Percentiles rank a stretch among this genome's conserved stretches.
These are phyloP conservation scores for Ecliptopera silaceata DNA, from an alignment of 2,888 invertebrate genomes.

Conservation along the genomic window DNA sequence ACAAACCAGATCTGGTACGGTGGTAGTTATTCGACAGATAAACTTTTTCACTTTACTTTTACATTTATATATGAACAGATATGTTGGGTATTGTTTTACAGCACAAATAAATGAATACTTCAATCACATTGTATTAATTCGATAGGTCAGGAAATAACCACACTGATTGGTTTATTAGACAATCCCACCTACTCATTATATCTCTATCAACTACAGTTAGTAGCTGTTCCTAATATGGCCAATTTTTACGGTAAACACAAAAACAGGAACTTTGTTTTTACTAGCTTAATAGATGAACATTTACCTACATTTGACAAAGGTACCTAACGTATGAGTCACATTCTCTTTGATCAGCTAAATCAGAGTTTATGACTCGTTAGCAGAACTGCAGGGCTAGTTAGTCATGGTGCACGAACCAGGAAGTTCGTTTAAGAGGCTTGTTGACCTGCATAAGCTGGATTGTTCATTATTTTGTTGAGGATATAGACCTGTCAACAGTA, in stretches of 20 bases:
- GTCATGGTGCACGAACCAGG: constrained; percentile 19
- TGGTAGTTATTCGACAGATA: too few species aligned
- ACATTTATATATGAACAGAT: too few species aligned
- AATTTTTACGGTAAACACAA: constrained; percentile 11
- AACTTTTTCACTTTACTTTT: too few species aligned
- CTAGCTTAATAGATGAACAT: not conserved
- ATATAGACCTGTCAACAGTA: not conserved
- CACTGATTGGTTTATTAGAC: constrained; percentile 1
- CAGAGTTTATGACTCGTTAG: constrained; percentile 17
- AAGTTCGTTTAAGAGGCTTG: constrained; percentile 17
- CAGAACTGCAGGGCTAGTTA: constrained; percentile 6
- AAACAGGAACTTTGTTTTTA: not conserved
- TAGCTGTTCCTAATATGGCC: constrained; percentile 12
- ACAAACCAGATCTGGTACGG: too few species aligned
- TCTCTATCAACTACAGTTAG: constrained; percentile 11
- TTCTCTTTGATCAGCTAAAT: constrained; percentile 26
- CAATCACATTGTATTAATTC: too few species aligned
- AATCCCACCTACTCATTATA: not conserved
- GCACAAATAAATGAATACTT: too few species aligned
- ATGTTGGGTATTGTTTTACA: too few species aligned
- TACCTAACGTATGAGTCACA: constrained; percentile 19
- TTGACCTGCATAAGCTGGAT: constrained; percentile 2
- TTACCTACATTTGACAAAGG: constrained; percentile 2
- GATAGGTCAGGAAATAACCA: not conserved
- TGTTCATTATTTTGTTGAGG: not conserved